phyloP scores from a whole-genome alignment of 2,113 vertebrate species.

The Crocuta crocuta region DNA sequence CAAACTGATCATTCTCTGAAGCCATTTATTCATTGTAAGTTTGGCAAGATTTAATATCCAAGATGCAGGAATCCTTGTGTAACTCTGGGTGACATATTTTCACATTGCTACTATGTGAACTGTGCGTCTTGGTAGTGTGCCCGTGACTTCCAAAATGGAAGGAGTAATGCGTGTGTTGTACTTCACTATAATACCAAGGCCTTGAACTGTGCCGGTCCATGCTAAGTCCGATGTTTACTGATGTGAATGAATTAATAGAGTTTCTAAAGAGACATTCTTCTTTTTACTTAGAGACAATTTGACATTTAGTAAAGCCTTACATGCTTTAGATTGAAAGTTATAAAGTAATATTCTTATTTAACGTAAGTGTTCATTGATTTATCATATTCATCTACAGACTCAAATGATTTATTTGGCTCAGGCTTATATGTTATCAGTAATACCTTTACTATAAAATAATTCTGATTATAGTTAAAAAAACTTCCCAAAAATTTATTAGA shows the following conservation, averaged over 20 bases:
- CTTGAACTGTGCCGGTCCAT: background rate
- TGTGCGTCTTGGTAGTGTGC: background rate
- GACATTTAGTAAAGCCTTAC: background rate
- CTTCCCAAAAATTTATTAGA: background rate
- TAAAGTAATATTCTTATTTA: background rate
- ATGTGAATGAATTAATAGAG: background rate
- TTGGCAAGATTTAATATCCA: background rate
- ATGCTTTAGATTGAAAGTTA: background rate
- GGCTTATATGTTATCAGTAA: background rate
- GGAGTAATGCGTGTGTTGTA: background rate
- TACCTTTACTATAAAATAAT: background rate
- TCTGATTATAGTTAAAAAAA: background rate
- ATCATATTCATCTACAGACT: background rate
- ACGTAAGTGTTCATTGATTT: background rate
- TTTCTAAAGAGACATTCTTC: background rate
- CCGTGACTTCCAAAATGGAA: background rate
- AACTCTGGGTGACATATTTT: background rate
- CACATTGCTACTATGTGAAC: background rate
- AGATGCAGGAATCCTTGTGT: background rate
- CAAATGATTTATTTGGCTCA: background rate
- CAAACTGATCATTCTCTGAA: background rate
- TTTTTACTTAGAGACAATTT: background rate
- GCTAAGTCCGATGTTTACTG: background rate
- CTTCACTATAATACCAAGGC: background rate
- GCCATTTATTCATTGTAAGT: background rate